Conservation (phyloP, 2,797 vertebrate species). For the Enteromius mattozi region DNA sequence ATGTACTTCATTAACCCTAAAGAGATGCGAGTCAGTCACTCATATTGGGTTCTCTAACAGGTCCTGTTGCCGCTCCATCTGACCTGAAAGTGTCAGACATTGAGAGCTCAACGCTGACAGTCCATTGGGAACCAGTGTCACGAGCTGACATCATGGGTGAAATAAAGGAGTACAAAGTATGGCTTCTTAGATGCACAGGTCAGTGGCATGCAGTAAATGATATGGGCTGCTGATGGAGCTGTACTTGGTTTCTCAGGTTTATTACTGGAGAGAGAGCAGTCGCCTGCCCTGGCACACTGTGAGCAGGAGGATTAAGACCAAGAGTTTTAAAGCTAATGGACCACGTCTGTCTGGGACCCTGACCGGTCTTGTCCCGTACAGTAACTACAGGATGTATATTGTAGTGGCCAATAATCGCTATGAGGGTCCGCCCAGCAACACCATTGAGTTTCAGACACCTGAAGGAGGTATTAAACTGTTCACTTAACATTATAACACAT, state of each 20-base stretch:
- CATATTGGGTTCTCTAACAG: conserved; percentile 68
- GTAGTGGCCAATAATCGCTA: conserved; percentile 92
- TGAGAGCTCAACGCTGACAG: conserved; percentile 88
- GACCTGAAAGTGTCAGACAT: conserved; percentile 89
- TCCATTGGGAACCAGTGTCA: conserved; percentile 90
- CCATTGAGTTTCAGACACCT: conserved; percentile 90
- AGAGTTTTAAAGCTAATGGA: conserved; percentile 83
- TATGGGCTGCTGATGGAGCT: background rate
- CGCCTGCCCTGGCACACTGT: conserved; percentile 90
- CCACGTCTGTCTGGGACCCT: conserved; percentile 87
- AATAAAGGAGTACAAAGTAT: conserved; percentile 94
- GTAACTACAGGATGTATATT: conserved; percentile 96
- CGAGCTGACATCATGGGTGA: conserved; percentile 89
- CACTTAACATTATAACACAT: background rate
- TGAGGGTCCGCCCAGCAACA: conserved; percentile 89
- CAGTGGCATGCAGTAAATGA: background rate
- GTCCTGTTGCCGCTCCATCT: conserved; percentile 88
- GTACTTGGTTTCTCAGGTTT: conserved; percentile 80
- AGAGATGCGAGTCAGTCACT: background rate
- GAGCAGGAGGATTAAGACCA: conserved; percentile 87
- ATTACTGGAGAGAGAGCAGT: conserved; percentile 97
- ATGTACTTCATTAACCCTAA: background rate
- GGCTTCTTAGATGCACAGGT: background rate
- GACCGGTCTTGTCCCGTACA: conserved; percentile 89
- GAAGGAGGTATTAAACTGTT: conserved; percentile 88